Conservation (phyloP, 2,888 invertebrate genomes). For the Laspeyria flexula region DNA sequence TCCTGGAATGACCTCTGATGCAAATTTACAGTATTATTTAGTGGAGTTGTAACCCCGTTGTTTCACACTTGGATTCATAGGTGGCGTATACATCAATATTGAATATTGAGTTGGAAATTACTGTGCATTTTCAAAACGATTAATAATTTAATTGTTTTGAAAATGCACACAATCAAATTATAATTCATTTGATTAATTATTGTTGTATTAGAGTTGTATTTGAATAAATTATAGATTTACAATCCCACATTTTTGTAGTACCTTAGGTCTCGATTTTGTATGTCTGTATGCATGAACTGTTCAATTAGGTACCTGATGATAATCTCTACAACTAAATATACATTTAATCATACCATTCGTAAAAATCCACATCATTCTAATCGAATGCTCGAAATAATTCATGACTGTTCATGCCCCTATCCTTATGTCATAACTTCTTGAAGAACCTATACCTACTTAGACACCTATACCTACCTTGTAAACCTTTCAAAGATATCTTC, state of each 20-base stretch:
- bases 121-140: no score
- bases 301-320: slow-evolving; percentile 19
- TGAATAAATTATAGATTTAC: slow-evolving; percentile 42
- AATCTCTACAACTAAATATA: slow-evolving; percentile 16
- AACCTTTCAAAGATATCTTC: slow-evolving; percentile 7
- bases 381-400: no score
- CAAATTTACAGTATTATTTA: not conserved
- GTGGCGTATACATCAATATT: no score
- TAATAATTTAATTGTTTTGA: no score
- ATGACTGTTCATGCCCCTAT: no score
- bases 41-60: not conserved
- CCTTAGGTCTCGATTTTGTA: slow-evolving; percentile 47
- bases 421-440: not conserved
- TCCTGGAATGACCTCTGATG: slow-evolving; percentile 19
- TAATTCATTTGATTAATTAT: no score
- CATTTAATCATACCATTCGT: slow-evolving; percentile 6
- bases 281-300: slow-evolving; percentile 45
- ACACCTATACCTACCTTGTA: slow-evolving; percentile 7
- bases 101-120: no score
- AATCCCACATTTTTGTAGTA: slow-evolving; percentile 45
- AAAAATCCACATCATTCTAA: not conserved
- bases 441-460: not conserved
- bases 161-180: no score
- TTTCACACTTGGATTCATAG: slow-evolving; percentile 2
- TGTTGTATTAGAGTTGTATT: not conserved